A percentile compares a stretch with the other conserved stretches of the same genome.
phyloP scores from a whole-genome alignment of 2,888 invertebrate species.

The Pyrochroa serraticornis region DNA sequence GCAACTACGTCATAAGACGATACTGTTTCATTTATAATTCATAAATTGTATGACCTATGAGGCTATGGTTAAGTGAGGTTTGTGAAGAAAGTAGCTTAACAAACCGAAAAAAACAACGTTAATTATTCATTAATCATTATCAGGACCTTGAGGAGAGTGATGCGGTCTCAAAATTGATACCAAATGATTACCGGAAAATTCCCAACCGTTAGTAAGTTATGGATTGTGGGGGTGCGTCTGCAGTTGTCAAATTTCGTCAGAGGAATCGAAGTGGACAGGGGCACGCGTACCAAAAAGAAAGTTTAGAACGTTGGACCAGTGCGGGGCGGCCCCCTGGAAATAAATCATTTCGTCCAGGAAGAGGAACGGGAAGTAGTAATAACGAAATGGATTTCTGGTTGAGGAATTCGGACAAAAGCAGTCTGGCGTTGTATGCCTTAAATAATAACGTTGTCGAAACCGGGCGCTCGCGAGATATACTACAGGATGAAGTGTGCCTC shows the following conservation, averaged over 20 bases:
- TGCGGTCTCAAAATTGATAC: too few species aligned
- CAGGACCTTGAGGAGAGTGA: too few species aligned
- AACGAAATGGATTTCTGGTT: constrained; percentile 32
- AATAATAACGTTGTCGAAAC: constrained; percentile 37
- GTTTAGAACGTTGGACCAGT: neutral
- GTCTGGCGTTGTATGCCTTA: constrained; percentile 29
- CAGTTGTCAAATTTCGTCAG: neutral
- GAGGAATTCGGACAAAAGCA: constrained; percentile 29
- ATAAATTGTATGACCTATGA: too few species aligned
- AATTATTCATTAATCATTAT: too few species aligned
- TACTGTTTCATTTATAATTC: too few species aligned
- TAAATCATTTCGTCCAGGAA: constrained; percentile 23
- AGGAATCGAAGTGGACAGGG: neutral
- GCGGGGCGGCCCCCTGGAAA: constrained; percentile 3
- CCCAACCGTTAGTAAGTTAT: too few species aligned
- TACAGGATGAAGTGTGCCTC: constrained; percentile 43
- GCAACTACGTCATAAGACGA: too few species aligned
- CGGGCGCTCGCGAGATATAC: constrained; percentile 33
- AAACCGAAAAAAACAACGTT: too few species aligned
- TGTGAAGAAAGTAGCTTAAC: too few species aligned
- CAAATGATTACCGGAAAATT: too few species aligned
- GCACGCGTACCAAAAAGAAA: neutral
- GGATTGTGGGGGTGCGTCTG: too few species aligned
- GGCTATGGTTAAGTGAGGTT: too few species aligned
- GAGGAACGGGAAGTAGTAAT: constrained; percentile 25